phyloP scores from a whole-genome alignment of 2,888 invertebrate genomes.

The Caenorhabditis virilis region DNA sequence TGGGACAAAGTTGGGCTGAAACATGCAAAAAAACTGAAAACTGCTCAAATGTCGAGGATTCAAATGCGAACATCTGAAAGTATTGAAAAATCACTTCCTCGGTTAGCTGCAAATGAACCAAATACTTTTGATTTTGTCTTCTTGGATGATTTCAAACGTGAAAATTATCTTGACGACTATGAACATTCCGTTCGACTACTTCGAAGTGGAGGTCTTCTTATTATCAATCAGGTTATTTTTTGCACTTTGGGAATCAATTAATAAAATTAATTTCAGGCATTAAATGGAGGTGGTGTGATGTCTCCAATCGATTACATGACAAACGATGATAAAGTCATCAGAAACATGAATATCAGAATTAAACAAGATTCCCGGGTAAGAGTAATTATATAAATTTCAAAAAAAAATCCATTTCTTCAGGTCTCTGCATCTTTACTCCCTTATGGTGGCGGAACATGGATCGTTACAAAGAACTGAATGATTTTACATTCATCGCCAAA shows the following conservation, averaged over 20 bases:
- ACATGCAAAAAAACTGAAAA: slow-evolving; percentile 45
- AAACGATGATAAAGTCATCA: slow-evolving; percentile 44
- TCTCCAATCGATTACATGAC: slow-evolving; percentile 47
- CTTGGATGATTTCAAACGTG: slow-evolving; percentile 69
- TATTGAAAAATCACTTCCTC: slow-evolving; percentile 44
- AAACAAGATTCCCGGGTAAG: slow-evolving; percentile 49
- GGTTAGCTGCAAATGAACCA: slow-evolving; percentile 47
- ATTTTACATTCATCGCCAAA: slow-evolving; percentile 17
- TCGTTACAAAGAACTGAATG: slow-evolving; percentile 43
- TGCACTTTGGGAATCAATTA: neutral
- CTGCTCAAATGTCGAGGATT: slow-evolving; percentile 48
- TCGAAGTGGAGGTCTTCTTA: slow-evolving; percentile 69
- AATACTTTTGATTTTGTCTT: slow-evolving; percentile 55
- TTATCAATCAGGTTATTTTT: slow-evolving; percentile 68
- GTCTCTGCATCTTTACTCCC: slow-evolving; percentile 49
- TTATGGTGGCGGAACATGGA: slow-evolving; percentile 54
- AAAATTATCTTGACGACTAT: slow-evolving; percentile 69
- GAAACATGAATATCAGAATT: slow-evolving; percentile 52
- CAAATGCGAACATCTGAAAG: slow-evolving; percentile 53
- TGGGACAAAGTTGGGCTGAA: slow-evolving; percentile 57
- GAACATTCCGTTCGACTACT: slow-evolving; percentile 69
- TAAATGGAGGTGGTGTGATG: slow-evolving; percentile 49
- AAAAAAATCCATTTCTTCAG: no score
- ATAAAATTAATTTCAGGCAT: no score
- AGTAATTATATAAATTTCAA: no score